These are phyloP conservation scores for Pseudomugil tenellus DNA, from an alignment of 2,797 vertebrate species.

Conservation along the genomic window DNA sequence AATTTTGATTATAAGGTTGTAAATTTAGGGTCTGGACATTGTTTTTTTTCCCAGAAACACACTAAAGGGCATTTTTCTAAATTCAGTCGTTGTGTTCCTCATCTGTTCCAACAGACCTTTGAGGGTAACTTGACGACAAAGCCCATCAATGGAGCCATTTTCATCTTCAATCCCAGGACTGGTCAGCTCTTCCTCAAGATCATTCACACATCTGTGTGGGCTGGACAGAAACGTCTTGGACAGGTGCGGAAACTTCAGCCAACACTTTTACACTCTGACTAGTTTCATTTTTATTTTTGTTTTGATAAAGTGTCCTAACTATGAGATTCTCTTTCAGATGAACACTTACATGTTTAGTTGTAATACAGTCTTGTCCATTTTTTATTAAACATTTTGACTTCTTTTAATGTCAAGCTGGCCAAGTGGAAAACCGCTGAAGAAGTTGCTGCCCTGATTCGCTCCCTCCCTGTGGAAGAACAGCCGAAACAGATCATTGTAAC, in stretches of 20 bases:
- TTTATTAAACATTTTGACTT: not conserved
- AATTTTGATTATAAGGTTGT: not conserved
- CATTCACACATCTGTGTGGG: constrained; percentile 99
- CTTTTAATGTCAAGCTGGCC: constrained; percentile 85
- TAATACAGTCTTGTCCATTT: too few species aligned
- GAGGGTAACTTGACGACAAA: constrained; percentile 99
- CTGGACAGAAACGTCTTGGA: constrained; percentile 97
- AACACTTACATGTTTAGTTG: not conserved
- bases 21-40: not conserved
- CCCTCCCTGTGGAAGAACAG: constrained; percentile 98
- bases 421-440: constrained; percentile 99
- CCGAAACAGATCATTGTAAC: constrained; percentile 99
- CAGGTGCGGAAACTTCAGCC: constrained; percentile 83
- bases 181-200: constrained; percentile 99
- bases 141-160: constrained; percentile 99
- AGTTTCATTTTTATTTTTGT: too few species aligned
- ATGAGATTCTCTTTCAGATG: not conserved
- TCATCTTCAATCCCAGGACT: constrained; percentile 99
- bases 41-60: not conserved
- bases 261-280: too few species aligned
- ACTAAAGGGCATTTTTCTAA: not conserved
- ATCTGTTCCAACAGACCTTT: constrained; percentile 87
- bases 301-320: not conserved
- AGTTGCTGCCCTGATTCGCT: constrained; percentile 98
- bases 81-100: constrained; percentile 6